A percentile compares a stretch with the other conserved stretches of the same genome.
Evolutionary conservation across 1,140 invertebrate species (phyloP).

Genomic region (Cotesia glomerata): DNA sequence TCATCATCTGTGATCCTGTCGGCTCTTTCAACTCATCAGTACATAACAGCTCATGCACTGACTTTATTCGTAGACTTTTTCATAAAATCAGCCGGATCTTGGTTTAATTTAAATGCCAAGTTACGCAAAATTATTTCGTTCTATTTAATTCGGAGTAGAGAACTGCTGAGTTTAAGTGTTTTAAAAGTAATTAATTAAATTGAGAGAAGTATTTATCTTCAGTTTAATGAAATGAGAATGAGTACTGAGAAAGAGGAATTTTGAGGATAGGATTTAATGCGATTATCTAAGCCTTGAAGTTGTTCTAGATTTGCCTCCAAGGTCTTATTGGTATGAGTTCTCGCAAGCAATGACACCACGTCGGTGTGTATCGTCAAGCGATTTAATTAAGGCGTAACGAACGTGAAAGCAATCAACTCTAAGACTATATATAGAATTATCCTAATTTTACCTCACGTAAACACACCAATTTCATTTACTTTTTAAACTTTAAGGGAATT

Average conservation of each 20-base stretch:
- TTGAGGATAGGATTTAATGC: neutral
- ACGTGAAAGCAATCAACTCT: conserved; percentile 28
- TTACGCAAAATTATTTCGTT: no score
- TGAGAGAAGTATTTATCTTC: no score
- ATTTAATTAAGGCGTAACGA: conserved; percentile 12
- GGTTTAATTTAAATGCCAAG: no score
- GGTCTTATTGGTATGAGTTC: conserved; percentile 1
- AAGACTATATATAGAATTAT: conserved; percentile 33
- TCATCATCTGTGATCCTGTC: conserved; percentile 18
- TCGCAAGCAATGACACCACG: conserved; percentile 9
- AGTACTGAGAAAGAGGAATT: neutral
- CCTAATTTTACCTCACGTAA: conserved; percentile 33
- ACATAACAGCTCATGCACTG: neutral
- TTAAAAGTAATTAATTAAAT: no score
- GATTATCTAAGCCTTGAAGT: neutral
- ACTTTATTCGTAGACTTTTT: no score
- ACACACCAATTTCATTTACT: neutral
- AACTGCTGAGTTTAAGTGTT: no score
- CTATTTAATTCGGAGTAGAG: no score
- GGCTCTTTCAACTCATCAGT: conserved; percentile 13
- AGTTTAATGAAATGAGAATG: neutral
- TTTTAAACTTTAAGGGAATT: neutral
- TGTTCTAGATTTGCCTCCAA: neutral
- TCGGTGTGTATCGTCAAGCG: neutral
- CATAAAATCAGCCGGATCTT: neutral